Evolutionary conservation across 2,888 invertebrate genomes (phyloP).

Genomic region (Drosophila anceps): DNA sequence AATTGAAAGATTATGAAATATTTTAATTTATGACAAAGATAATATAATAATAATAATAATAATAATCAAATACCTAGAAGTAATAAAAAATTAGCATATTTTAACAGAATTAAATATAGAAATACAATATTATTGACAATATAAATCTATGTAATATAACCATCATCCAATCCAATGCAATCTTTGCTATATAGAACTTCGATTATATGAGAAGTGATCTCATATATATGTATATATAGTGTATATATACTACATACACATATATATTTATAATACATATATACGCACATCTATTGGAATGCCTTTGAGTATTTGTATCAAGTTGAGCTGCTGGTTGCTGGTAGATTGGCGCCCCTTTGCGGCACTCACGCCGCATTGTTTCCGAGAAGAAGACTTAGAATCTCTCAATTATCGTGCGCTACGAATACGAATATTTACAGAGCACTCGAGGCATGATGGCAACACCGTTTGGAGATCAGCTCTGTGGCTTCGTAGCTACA

Average conservation of each 20-base stretch:
- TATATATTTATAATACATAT: not conserved
- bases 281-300: not conserved
- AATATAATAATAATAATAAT: no score
- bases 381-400: conserved; percentile 60
- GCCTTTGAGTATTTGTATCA: not conserved
- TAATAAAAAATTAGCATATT: no score
- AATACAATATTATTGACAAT: no score
- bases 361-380: conserved; percentile 31
- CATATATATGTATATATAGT: not conserved
- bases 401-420: conserved; percentile 77
- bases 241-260: not conserved
- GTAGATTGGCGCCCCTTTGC: conserved; percentile 42
- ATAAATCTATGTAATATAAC: no score
- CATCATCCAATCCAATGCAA: no score
- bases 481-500: conserved; percentile 3
- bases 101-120: no score
- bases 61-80: no score
- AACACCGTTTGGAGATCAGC: conserved; percentile 31
- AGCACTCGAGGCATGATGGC: conserved; percentile 77
- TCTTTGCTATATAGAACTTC: no score
- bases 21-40: no score
- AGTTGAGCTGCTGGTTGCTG: conserved; percentile 1
- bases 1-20: no score
- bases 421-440: conserved; percentile 69
- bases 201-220: not conserved